phyloP scores from a whole-genome alignment of 2,888 invertebrate genomes.

The Phrixothrix hirtus region DNA sequence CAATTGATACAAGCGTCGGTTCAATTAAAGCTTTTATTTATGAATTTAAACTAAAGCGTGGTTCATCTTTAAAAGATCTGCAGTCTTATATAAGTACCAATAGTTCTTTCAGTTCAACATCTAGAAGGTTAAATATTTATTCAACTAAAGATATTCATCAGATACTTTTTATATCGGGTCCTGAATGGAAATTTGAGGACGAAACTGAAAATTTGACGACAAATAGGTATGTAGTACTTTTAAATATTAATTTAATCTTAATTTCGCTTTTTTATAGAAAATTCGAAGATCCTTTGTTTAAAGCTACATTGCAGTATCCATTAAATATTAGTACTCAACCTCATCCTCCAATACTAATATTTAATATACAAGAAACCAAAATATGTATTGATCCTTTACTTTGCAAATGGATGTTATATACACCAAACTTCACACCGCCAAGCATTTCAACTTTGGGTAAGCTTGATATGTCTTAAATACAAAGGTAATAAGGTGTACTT shows the following conservation, averaged over 20 bases:
- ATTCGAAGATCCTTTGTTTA: slow-evolving; percentile 49
- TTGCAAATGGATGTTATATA: slow-evolving; percentile 67
- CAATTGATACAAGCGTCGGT: slow-evolving; percentile 52
- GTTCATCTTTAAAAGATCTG: background rate
- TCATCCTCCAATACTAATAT: slow-evolving; percentile 58
- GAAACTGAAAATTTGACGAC: background rate
- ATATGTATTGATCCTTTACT: slow-evolving; percentile 68
- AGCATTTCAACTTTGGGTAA: no score
- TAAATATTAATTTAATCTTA: background rate
- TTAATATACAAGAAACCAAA: slow-evolving; percentile 59
- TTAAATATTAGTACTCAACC: slow-evolving; percentile 52
- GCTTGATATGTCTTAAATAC: no score
- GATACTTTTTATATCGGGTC: slow-evolving; percentile 61
- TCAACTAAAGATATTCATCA: slow-evolving; percentile 55
- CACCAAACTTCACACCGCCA: no score
- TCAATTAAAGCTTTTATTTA: slow-evolving; percentile 60
- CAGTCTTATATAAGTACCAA: background rate
- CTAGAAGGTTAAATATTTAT: slow-evolving; percentile 1
- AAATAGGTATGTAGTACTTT: background rate
- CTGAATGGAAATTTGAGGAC: slow-evolving; percentile 52
- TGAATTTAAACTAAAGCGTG: slow-evolving; percentile 45
- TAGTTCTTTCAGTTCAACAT: background rate
- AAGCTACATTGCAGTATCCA: slow-evolving; percentile 56
- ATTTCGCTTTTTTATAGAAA: slow-evolving; percentile 27
- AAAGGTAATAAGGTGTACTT: no score